phyloP scores from a whole-genome alignment of 2,113 vertebrate species.

The Prunella fulvescens region DNA sequence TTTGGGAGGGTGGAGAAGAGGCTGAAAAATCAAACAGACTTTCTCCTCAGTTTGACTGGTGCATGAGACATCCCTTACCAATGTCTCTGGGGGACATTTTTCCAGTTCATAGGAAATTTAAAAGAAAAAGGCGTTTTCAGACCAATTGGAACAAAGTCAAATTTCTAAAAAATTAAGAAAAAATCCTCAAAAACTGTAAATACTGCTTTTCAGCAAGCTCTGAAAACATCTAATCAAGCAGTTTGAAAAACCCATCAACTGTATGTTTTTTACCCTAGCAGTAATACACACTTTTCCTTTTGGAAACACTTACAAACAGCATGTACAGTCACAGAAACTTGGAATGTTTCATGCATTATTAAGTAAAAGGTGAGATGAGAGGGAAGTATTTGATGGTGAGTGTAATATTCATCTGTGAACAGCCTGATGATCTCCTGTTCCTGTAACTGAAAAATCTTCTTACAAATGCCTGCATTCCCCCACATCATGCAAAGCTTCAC shows the following conservation, averaged over 20 bases:
- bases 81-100: neutral
- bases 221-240: neutral
- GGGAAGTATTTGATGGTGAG: neutral
- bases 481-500: neutral
- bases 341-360: neutral
- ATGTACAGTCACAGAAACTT: neutral
- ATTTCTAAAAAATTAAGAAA: neutral
- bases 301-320: neutral
- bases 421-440: neutral
- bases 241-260: neutral
- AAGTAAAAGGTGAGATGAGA: neutral
- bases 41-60: neutral
- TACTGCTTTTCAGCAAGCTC: neutral
- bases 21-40: neutral
- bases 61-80: neutral
- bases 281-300: neutral
- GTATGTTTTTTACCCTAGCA: neutral
- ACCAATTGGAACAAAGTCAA: neutral
- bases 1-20: neutral
- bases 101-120: neutral
- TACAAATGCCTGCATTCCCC: fast-evolving
- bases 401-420: neutral
- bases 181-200: neutral
- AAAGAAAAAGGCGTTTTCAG: neutral
- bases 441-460: neutral